These are phyloP conservation scores for Craseonycteris thonglongyai DNA, from an alignment of 2,113 vertebrate species.

Conservation along the genomic window DNA sequence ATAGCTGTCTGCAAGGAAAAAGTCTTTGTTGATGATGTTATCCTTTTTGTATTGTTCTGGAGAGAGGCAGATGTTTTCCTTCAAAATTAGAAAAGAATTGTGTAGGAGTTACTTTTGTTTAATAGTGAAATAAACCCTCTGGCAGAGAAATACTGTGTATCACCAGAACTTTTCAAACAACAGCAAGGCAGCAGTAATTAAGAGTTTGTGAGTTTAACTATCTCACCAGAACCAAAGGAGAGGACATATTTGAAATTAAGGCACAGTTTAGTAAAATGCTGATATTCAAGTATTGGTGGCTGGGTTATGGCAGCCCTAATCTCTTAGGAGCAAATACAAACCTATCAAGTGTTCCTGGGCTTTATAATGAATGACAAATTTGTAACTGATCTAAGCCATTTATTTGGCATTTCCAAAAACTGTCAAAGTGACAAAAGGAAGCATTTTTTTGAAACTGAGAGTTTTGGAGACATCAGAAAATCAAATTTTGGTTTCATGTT, in stretches of 20 bases:
- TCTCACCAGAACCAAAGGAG: neutral
- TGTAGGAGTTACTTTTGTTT: neutral
- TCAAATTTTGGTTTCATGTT: constrained; percentile 17
- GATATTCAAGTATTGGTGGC: neutral
- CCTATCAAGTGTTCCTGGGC: neutral
- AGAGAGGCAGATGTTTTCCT: neutral
- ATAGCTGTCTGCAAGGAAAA: neutral
- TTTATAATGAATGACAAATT: constrained; percentile 13
- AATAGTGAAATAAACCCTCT: neutral
- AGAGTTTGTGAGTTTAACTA: neutral
- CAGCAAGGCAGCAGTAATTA: neutral
- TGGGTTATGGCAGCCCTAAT: neutral
- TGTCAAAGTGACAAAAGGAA: neutral
- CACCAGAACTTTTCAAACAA: neutral
- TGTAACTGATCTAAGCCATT: neutral
- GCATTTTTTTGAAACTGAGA: neutral
- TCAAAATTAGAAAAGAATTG: neutral
- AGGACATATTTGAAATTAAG: neutral
- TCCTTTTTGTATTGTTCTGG: neutral
- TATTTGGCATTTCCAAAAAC: constrained; percentile 20
- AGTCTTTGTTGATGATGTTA: neutral
- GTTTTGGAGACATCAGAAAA: constrained; percentile 22
- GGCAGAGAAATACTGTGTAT: neutral
- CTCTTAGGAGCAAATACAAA: neutral
- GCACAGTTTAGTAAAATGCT: neutral